Evolutionary conservation across 2,888 invertebrate species (phyloP), one percentile per base, ranked within the genome.

Genomic region (Agrotis segetum): DNA sequence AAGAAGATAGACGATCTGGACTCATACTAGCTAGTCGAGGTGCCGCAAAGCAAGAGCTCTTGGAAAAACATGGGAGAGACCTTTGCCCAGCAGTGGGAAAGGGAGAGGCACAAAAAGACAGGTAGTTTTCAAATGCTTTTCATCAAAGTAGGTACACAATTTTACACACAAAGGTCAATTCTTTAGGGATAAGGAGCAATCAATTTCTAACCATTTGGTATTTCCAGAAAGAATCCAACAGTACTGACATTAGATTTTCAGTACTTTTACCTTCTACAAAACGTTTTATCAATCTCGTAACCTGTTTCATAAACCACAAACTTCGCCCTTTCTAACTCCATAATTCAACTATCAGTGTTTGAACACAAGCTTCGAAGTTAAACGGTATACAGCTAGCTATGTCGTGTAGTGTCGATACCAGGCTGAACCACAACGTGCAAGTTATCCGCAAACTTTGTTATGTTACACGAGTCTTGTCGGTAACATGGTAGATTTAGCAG

Each of bases 381-480:
- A 77, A 49, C 78, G 40, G 34, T 49, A 5, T 49, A 13, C 17
- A 67, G 40, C 47, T 50, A n/a, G 67, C 34, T 40, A 58, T 52
- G 71, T n/a, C 62, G n/a, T 72, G 24, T 63, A 60, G 63, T 66
- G 72, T 63, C 58, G 65, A 82, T 72, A 72, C 63, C 73, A 55
- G 62, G 13, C 52, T 49, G 44, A 44, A 66, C 62, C 55, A 52
- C 62, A 47, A 47, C 21, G 62, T 67, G 19, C 19, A 77, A 82
- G n/a, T 82, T 78, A 59, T 14, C 52, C 55, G 17, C 47, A 19
- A 78, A 82, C 63, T 78, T 81, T 71, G 79, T 65, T 52, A 67
- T 60, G 6, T 69, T 62, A 24, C 49, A 34, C 17, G 44, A 7
- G 19, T 40, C 53, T 55, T 49, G 47, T 59, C 29, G 24, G 5